Base-by-base conservation (phyloP, 2,113 vertebrate genomes). In the Cynocephalus volans region DNA sequence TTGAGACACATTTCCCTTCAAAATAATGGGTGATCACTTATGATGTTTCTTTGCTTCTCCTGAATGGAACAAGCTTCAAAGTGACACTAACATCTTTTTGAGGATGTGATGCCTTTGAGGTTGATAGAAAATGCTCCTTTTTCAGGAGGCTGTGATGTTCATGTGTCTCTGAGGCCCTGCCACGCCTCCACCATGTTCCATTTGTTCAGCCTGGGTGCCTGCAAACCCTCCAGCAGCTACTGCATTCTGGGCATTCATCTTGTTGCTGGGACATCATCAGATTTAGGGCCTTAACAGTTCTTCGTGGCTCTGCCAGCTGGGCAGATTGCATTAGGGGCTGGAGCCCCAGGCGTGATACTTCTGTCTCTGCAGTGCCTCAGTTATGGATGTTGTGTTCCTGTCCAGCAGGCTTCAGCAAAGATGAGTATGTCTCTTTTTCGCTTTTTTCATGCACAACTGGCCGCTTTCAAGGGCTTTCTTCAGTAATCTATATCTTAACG, bases 241-340 rank as follows among this genome's bases (percentile, higher is more conserved):
- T 56, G n/a, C 12, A 3, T 86, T 93, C 77, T 50, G 13, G 79
- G 56, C 11, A 8, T 58, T 72, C 24, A 79, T 90, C 88, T 90
- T 9, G 0, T 50, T 84, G 45, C 65, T 45, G 45, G 18, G 48
- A 21, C 87, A 36, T 64, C 48, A 33, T 80, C 58, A 70, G 95
- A 83, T 79, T 72, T 50, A 88, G 26, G 21, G 58, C 65, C 56
- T 80, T 70, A 58, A 45, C 1, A 13, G 26, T 54, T 85, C 21
- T 21, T 36, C 2, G 0, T 65, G 58, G 28, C 54, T 75, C 9
- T 45, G 76, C 64, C 90, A 90, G 88, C 52, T 76, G 77, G 77
- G 80, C 33, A 85, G 80, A 94, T 81, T 84, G 80, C 80, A 94
- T 75, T 48, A 84, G 72, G 70, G 45, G 6, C 31, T 69, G 4